Evolutionary conservation across 2,113 vertebrate species (phyloP).

Genomic region (Erpornis zantholeuca): DNA sequence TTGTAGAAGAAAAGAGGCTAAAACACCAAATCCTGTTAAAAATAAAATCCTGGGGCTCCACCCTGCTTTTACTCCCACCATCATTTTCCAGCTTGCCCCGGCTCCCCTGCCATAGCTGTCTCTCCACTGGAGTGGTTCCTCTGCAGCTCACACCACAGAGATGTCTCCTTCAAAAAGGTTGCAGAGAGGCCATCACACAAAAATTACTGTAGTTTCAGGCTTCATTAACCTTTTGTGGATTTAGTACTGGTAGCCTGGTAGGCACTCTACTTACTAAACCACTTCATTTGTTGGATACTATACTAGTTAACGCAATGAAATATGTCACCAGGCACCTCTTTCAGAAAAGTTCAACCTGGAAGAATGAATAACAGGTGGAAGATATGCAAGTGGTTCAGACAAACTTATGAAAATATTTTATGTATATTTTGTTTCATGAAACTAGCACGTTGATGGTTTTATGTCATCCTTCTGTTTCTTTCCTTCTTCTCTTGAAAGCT

Average conservation of each 20-base stretch:
- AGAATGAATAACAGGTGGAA: background rate
- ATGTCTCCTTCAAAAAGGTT: background rate
- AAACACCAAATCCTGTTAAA: background rate
- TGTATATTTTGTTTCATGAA: background rate
- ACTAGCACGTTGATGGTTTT: background rate
- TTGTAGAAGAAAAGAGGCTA: background rate
- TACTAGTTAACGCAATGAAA: background rate
- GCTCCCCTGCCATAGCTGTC: background rate
- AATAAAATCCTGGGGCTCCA: background rate
- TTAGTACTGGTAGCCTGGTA: background rate
- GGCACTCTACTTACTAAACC: background rate
- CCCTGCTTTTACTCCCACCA: background rate
- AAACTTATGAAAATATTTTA: background rate
- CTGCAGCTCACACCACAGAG: background rate
- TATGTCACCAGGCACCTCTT: background rate
- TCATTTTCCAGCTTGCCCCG: background rate
- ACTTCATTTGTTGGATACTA: background rate
- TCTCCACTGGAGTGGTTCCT: background rate
- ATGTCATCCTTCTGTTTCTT: background rate
- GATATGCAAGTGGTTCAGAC: background rate
- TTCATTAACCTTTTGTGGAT: conserved; percentile 24
- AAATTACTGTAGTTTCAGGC: conserved; percentile 5
- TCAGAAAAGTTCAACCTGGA: background rate
- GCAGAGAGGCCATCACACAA: background rate
- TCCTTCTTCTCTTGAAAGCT: background rate